Evolutionary conservation across 2,797 vertebrate genomes (phyloP).

Genomic region (Pseudochirops cupreus): DNA sequence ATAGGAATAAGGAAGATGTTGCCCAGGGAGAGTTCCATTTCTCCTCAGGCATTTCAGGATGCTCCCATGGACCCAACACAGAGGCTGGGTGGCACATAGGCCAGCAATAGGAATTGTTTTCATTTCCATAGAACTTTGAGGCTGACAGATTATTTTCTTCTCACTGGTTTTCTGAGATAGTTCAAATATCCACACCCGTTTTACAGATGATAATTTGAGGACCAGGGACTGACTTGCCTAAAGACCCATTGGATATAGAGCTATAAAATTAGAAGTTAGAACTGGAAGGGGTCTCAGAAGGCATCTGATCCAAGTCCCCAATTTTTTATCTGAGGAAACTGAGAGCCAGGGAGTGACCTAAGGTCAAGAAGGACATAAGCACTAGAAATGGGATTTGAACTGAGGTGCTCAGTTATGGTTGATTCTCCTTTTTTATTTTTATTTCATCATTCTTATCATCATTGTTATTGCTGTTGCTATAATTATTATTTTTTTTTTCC

Average conservation of each 20-base stretch:
- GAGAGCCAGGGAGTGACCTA: too few relatives aligned
- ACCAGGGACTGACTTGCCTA: neutral
- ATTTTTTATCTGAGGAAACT: too few relatives aligned
- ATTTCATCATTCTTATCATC: neutral
- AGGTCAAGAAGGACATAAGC: neutral
- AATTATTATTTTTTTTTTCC: neutral
- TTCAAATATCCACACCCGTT: neutral
- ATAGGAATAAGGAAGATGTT: neutral
- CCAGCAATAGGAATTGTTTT: neutral
- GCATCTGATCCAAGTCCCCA: neutral
- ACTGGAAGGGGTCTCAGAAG: neutral
- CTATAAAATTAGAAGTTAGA: neutral
- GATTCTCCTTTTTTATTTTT: neutral
- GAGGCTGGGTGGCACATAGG: neutral
- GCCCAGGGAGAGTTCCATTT: neutral
- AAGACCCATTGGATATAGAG: neutral
- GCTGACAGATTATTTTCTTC: neutral
- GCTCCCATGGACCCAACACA: neutral
- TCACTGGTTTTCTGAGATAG: neutral
- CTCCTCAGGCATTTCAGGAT: neutral
- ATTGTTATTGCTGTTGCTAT: neutral
- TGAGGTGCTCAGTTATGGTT: neutral
- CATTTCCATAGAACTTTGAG: neutral
- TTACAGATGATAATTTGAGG: neutral
- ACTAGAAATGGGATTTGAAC: neutral